Percentiles rank a stretch among this genome's conserved stretches.
Evolutionary conservation across 2,113 vertebrate genomes (phyloP).

Genomic region (Camelus dromedarius): DNA sequence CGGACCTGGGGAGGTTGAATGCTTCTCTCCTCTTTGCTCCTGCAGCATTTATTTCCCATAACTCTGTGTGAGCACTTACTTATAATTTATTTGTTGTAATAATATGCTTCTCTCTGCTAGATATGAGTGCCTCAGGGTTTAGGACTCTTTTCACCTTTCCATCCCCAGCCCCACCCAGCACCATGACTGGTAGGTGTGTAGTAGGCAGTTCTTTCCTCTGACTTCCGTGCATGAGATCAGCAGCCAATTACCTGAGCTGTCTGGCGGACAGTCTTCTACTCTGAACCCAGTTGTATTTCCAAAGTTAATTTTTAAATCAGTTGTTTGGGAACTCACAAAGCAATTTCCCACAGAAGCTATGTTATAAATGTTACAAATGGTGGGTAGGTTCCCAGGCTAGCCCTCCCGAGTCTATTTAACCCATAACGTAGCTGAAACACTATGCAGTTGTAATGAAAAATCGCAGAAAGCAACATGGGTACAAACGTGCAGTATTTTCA

Average conservation of each 20-base stretch:
- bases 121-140: not conserved
- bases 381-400: slow-evolving; percentile 74
- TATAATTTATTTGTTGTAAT: slow-evolving; percentile 60
- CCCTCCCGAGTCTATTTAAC: slow-evolving; percentile 80
- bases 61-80: slow-evolving; percentile 31
- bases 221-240: slow-evolving; percentile 50
- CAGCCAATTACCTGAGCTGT: slow-evolving; percentile 81
- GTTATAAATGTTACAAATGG: slow-evolving; percentile 74
- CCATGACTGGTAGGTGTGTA: not conserved
- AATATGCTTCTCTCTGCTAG: slow-evolving; percentile 16
- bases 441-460: slow-evolving; percentile 76
- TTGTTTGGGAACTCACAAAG: slow-evolving; percentile 73
- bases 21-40: slow-evolving; percentile 2
- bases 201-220: slow-evolving; percentile 27
- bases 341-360: slow-evolving; percentile 75
- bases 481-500: slow-evolving; percentile 67
- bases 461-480: slow-evolving; percentile 67
- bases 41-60: not conserved
- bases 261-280: slow-evolving; percentile 49
- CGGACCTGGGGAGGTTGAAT: not conserved
- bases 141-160: not conserved
- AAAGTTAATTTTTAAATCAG: slow-evolving; percentile 80
- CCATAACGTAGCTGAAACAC: slow-evolving; percentile 70
- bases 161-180: not conserved
- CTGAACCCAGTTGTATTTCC: slow-evolving; percentile 70